Evolutionary conservation across 2,888 invertebrate genomes (phyloP).

Genomic region (Drosophila prostipennis): DNA sequence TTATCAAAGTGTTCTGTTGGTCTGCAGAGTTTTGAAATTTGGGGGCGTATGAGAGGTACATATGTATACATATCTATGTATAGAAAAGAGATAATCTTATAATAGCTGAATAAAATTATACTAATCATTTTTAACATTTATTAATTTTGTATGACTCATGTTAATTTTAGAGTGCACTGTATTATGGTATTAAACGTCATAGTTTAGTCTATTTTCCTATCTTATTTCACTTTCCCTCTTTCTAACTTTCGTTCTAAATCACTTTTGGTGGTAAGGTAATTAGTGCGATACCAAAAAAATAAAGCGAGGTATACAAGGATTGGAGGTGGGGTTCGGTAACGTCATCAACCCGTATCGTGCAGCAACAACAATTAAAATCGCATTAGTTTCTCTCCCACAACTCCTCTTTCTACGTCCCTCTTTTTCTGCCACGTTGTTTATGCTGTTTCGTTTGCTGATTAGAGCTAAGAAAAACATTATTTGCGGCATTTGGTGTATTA

Average conservation of each 20-base stretch:
- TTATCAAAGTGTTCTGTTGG: too few species aligned
- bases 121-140: too few species aligned
- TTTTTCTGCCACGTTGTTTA: conserved; percentile 15
- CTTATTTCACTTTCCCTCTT: neutral
- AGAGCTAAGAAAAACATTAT: conserved; percentile 36
- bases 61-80: too few species aligned
- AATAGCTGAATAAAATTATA: too few species aligned
- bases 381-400: conserved; percentile 52
- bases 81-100: too few species aligned
- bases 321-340: conserved; percentile 9
- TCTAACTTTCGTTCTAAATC: conserved; percentile 8
- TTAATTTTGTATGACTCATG: too few species aligned
- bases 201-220: neutral
- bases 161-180: neutral
- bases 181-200: neutral
- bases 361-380: conserved; percentile 62
- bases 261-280: conserved; percentile 20
- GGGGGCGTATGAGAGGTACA: too few species aligned
- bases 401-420: conserved; percentile 1
- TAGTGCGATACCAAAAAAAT: conserved; percentile 14
- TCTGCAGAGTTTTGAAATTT: too few species aligned
- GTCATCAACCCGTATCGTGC: conserved; percentile 27
- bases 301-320: neutral
- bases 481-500: conserved; percentile 27
- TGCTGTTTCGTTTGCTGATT: conserved; percentile 33